Percentiles rank a stretch among this genome's conserved stretches.
phyloP scores from a whole-genome alignment of 2,113 vertebrate genomes.

The Sinocyclocheilus rhinocerous region DNA sequence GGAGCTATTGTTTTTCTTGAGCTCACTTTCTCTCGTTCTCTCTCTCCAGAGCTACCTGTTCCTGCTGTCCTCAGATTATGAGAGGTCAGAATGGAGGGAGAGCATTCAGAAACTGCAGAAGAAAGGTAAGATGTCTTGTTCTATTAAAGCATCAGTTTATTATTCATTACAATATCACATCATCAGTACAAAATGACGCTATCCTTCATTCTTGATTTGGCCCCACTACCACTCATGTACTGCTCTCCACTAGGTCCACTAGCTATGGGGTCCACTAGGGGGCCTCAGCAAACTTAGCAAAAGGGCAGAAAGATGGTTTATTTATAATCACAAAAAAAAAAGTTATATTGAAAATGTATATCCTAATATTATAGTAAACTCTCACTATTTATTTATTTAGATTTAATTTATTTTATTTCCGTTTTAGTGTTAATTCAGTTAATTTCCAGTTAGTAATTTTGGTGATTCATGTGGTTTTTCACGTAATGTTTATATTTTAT shows the following conservation, averaged over 20 bases:
- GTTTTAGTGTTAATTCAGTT: background rate
- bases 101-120: slow-evolving; percentile 95
- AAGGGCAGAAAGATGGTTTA: background rate
- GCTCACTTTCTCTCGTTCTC: slow-evolving; percentile 5
- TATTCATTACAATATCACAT: background rate
- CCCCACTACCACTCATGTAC: background rate
- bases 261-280: background rate
- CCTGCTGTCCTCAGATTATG: slow-evolving; percentile 93
- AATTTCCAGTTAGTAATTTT: background rate
- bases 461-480: background rate
- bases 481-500: background rate
- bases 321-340: background rate
- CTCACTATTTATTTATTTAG: background rate
- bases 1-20: slow-evolving; percentile 50
- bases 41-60: slow-evolving; percentile 88
- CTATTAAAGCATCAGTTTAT: background rate
- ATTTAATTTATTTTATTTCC: background rate
- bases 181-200: background rate
- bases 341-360: background rate
- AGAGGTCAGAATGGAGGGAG: slow-evolving; percentile 95
- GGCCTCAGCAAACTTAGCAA: background rate
- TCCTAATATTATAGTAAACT: background rate
- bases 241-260: background rate
- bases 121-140: slow-evolving; percentile 78
- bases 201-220: background rate